Evolutionary conservation across 2,797 vertebrate genomes (phyloP), one percentile per base, ranked within the genome.

Genomic region (Phylloscopus collybita): DNA sequence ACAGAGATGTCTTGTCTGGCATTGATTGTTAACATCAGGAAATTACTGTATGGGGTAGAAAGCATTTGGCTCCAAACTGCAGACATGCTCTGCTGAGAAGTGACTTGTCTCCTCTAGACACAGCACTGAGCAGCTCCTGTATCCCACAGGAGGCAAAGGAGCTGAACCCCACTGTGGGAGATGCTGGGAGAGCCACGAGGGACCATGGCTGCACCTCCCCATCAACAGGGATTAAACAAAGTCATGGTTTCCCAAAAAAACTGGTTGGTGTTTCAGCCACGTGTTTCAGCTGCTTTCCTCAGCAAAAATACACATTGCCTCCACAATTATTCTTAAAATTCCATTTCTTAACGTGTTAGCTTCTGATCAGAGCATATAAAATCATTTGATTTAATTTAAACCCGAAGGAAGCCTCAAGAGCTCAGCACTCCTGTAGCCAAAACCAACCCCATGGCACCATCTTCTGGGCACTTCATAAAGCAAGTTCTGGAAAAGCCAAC

Each of bases 381-480:
- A 69, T 61, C 1, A 64, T 11, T 65, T 27, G 7, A 5, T 30
- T 60, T 47, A 2, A 70, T 40, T 71, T 59, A 66, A 78, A 30
- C 13, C 18, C 26, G 19, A 66, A 73, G 38, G 57, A 54, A 78
- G 22, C 7, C 27, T 65, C 34, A 44, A 57, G 49, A 25, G 0
- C 20, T 40, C 49, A 80, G 62, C 18, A 5, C 12, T 40, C 45
- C 47, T 69, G 74, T 7, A 53, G 32, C 32, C 70, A 66, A 90
- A 94, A 81, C 6, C 45, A 53, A 42, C 40, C 73, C 80, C 93
- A 97, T 93, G 92, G 97, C 96, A 91, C 98, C 98, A 98, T 95
- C 98, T 98, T 91, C 96, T 97, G 98, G 96, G n/a, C 76, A 4
- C 22, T 86, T 87, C 3, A 26, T 44, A 26, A 56, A 71, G 16